Evolutionary conservation across 2,888 invertebrate species (phyloP).

Genomic region (Tenthredo mesomela): DNA sequence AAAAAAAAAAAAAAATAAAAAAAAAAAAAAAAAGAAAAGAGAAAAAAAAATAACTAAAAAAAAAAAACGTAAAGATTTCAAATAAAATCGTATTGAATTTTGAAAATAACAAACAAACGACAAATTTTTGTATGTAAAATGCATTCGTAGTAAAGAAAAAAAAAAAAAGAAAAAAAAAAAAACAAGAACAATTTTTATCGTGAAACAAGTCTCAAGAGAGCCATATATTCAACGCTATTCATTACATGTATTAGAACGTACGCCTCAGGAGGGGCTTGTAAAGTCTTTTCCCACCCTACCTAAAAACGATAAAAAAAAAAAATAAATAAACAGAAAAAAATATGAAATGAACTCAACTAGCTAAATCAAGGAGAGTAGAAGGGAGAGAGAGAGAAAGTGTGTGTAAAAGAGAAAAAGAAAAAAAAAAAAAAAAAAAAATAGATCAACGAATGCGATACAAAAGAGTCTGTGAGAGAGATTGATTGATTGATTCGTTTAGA

Average conservation of each 20-base stretch:
- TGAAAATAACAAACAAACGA: not conserved
- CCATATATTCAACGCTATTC: not conserved
- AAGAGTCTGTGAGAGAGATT: not conserved
- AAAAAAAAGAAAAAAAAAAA: not conserved
- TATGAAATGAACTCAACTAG: not conserved
- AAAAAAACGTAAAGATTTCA: not conserved
- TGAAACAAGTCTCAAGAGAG: not conserved
- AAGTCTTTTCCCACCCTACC: not conserved
- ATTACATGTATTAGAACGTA: not conserved
- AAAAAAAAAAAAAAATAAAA: not conserved
- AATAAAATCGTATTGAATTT: not conserved
- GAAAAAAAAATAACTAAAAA: not conserved
- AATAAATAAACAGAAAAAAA: not conserved
- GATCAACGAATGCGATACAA: not conserved
- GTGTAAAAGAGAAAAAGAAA: not conserved
- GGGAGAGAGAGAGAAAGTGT: not conserved
- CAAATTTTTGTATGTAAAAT: conserved; percentile 14
- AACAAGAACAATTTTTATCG: not conserved
- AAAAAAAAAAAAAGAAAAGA: conserved; percentile 10
- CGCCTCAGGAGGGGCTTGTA: not conserved
- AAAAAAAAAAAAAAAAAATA: not conserved
- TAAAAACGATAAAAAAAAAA: not conserved
- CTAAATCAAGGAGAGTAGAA: not conserved
- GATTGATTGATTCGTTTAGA: no score
- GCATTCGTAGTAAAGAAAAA: not conserved